Conservation (phyloP, 1,140 invertebrate species). For the Apis florea region DNA sequence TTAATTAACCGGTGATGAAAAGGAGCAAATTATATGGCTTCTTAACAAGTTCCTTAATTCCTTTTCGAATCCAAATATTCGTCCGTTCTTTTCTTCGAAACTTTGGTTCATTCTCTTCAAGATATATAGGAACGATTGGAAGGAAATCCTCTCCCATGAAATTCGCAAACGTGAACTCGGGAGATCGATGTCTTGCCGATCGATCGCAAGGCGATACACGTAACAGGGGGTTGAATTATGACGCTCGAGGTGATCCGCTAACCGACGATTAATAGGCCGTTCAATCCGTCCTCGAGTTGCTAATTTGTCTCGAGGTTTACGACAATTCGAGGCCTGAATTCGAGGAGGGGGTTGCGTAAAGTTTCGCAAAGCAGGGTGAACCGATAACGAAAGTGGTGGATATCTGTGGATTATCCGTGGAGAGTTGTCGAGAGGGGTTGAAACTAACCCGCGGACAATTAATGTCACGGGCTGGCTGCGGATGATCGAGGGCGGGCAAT, state of each 20-base stretch:
- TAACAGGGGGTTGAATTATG: slow-evolving; percentile 43
- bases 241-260: slow-evolving; percentile 35
- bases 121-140: too few species aligned
- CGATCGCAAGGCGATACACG: not conserved
- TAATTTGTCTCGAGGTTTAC: slow-evolving; percentile 60
- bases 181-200: not conserved
- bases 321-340: slow-evolving; percentile 51
- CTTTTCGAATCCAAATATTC: not conserved
- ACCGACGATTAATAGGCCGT: slow-evolving; percentile 55
- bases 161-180: not conserved
- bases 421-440: not conserved
- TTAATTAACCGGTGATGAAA: not conserved
- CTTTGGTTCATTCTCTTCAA: too few species aligned
- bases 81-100: not conserved
- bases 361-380: slow-evolving; percentile 54
- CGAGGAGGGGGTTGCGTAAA: slow-evolving; percentile 30
- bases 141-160: too few species aligned
- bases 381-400: slow-evolving; percentile 31
- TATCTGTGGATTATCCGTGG: not conserved
- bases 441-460: slow-evolving; percentile 48
- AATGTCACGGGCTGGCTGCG: slow-evolving; percentile 39
- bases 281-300: slow-evolving; percentile 33
- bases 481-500: slow-evolving; percentile 42
- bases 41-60: not conserved
- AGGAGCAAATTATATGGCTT: not conserved